Base-by-base conservation (phyloP, 1,140 invertebrate species). In the Galleria mellonella region DNA sequence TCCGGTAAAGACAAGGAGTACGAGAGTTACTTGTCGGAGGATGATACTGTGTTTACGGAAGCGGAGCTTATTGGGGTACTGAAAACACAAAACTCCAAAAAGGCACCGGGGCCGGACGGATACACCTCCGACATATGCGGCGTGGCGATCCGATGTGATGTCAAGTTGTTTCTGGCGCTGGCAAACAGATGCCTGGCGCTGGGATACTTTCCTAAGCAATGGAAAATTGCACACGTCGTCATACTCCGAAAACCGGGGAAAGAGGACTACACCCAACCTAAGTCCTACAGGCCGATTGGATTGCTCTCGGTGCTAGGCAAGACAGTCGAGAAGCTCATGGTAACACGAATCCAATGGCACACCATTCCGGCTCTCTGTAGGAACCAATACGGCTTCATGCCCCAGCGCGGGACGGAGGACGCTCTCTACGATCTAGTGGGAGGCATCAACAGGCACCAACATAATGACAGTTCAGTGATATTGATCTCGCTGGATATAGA, bases 221-320 rank as follows among this genome's bases (percentile, higher is more conserved):
- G 51, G 44, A 53, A 53, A 27, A 30, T 31, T 10, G 51, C 51
- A 1, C 31, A 35, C 1, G 42, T 53, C 0, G 12, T 53, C 1
- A 31, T 42, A 1, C 31, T 53, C 9, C 33, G 17, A 7, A 53
- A 53, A 27, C 44, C 51, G 0, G 44, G 36, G 0, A 53, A 53
- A 31, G 35, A 43, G 0, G 10, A 43, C 13, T 53, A 53, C 15
- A 43, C 9, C 5, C 6, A 14, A n/a, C 44, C 51, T 0, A 47
- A 53, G 30, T 33, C 51, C 0, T 47, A 47, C n/a, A 33, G 51
- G 12, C 45, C 51, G 3, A 47, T 53, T 9, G 51, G 51, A 3
- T 30, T 53, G 0, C 36, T 52, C 0, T 29, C 50, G 8, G 32
- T 47, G 0, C 1, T 51, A 27, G 49, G 49, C 0, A 51, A 51